These are phyloP conservation scores for Dissostichus mawsoni DNA, from an alignment of 2,113 vertebrate species.

Conservation along the genomic window DNA sequence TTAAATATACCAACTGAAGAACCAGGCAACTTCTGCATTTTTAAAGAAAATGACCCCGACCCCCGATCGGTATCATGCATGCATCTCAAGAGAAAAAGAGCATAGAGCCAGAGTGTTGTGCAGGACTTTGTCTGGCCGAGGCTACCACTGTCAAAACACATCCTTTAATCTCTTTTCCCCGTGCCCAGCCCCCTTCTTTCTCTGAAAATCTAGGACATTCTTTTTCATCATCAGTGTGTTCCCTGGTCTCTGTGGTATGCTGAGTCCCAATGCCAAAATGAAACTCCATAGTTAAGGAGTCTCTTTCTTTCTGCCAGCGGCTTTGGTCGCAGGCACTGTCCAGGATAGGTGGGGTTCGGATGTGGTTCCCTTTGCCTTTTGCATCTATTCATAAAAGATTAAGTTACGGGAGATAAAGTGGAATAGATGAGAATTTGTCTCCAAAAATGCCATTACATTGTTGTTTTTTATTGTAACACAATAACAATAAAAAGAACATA, in stretches of 20 bases:
- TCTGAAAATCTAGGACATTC: constrained; percentile 79
- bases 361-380: constrained; percentile 20
- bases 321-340: constrained; percentile 37
- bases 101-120: constrained; percentile 21
- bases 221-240: constrained; percentile 75
- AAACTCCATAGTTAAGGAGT: constrained; percentile 66
- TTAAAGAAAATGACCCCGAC: not conserved
- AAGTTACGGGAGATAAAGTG: constrained; percentile 9
- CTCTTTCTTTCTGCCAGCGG: constrained; percentile 60
- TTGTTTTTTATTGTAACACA: constrained; percentile 30
- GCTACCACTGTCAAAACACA: constrained; percentile 72
- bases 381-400: constrained; percentile 40
- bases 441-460: constrained; percentile 33
- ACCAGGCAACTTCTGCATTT: constrained; percentile 9
- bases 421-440: constrained; percentile 14
- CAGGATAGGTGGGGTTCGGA: constrained; percentile 27
- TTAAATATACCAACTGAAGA: not conserved
- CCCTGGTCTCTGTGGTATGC: constrained; percentile 66
- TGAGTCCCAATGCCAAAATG: constrained; percentile 61
- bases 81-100: constrained; percentile 31
- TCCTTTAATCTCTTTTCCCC: constrained; percentile 72
- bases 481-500: constrained; percentile 27
- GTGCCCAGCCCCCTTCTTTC: constrained; percentile 60
- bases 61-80: not conserved
- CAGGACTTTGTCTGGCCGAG: constrained; percentile 59